Conservation (phyloP, 2,888 invertebrate species). For the Onchidella celtica region DNA sequence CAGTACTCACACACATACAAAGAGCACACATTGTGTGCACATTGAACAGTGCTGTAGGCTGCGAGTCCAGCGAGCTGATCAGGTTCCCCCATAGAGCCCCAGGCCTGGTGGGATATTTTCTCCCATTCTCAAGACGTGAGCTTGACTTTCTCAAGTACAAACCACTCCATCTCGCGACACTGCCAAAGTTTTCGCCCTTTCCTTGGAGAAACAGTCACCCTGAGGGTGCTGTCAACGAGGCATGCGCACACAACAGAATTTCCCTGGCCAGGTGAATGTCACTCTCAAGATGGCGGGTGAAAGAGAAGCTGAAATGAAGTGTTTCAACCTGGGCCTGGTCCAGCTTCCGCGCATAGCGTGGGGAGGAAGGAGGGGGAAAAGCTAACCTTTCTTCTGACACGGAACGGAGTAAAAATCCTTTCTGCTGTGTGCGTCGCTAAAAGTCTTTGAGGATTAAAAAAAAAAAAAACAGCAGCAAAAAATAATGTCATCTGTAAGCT, state of each 20-base stretch:
- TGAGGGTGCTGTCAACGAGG: conserved; percentile 40
- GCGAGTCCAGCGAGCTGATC: neutral
- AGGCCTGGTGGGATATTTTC: neutral
- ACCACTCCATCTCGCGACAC: neutral
- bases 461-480: no score
- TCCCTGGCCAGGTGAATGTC: conserved; percentile 38
- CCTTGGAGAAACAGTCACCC: neutral
- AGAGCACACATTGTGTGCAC: neutral
- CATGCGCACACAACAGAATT: neutral
- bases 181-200: conserved; percentile 34
- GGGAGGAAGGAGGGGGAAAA: neutral
- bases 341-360: neutral
- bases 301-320: conserved; percentile 11
- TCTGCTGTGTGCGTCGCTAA: no score
- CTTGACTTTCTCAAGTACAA: conserved; percentile 15
- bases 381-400: no score
- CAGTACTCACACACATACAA: neutral
- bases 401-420: no score
- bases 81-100: neutral
- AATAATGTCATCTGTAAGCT: no score
- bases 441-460: no score
- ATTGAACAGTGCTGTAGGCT: neutral
- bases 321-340: conserved; percentile 12
- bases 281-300: conserved; percentile 10
- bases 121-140: neutral